Conservation (phyloP, 1,140 invertebrate species). For the Trypoxylus dichotomus region DNA sequence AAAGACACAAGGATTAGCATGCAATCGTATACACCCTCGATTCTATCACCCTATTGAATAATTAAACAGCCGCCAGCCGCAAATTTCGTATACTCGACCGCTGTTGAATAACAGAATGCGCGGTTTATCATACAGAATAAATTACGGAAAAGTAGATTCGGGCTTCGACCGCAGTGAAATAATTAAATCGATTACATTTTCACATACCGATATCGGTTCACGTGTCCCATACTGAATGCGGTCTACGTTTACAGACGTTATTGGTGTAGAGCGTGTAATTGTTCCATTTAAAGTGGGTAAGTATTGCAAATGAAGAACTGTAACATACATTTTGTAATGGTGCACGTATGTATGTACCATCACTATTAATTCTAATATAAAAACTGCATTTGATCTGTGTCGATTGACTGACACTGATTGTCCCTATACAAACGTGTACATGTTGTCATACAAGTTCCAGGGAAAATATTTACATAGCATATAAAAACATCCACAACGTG, state of each 20-base stretch:
- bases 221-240: background rate
- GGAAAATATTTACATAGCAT: no score
- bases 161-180: background rate
- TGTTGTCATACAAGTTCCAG: no score
- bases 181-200: conserved; percentile 3
- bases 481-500: no score
- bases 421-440: no score
- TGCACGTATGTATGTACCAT: no score
- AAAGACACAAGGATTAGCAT: background rate
- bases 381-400: no score
- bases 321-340: background rate
- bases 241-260: background rate
- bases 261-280: background rate
- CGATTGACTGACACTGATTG: no score
- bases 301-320: background rate
- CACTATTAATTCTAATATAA: no score
- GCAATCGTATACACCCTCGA: background rate
- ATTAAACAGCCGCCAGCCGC: background rate
- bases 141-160: background rate
- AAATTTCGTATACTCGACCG: background rate
- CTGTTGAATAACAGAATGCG: background rate
- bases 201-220: conserved; percentile 1
- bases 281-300: background rate
- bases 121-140: background rate
- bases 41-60: background rate